These are phyloP conservation scores for Hylaeus volcanicus DNA, from an alignment of 1,140 invertebrate genomes.

Conservation along the genomic window DNA sequence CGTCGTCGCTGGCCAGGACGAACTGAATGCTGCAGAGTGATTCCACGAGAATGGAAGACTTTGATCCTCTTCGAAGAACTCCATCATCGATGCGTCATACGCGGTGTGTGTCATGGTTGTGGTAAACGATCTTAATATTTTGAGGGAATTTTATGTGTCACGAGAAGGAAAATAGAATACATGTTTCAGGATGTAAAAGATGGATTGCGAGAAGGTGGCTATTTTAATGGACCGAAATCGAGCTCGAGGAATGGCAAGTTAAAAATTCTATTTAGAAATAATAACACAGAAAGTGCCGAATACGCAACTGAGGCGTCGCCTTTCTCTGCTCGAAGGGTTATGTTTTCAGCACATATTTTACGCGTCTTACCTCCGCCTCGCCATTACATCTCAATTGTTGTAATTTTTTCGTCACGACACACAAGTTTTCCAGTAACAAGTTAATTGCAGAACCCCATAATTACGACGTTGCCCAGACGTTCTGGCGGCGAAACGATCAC, in stretches of 20 bases:
- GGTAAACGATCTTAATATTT: too few relatives aligned
- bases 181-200: too few relatives aligned
- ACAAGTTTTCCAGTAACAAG: not conserved
- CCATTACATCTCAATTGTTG: not conserved
- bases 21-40: not conserved
- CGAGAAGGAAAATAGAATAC: too few relatives aligned
- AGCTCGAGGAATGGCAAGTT: too few relatives aligned
- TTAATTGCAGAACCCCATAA: constrained; percentile 4
- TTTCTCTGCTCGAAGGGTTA: not conserved
- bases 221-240: too few relatives aligned
- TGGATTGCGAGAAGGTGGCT: too few relatives aligned
- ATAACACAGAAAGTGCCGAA: too few relatives aligned
- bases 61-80: not conserved
- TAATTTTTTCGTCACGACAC: not conserved
- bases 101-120: too few relatives aligned
- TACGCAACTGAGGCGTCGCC: too few relatives aligned
- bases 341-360: not conserved
- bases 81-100: too few relatives aligned
- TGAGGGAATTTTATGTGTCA: too few relatives aligned
- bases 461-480: not conserved
- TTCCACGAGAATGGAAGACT: not conserved
- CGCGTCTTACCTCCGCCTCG: not conserved
- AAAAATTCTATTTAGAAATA: too few relatives aligned
- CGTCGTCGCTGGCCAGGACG: not conserved
- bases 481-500: not conserved